Conservation (phyloP, 1,140 invertebrate species). For the Ostrea edulis region DNA sequence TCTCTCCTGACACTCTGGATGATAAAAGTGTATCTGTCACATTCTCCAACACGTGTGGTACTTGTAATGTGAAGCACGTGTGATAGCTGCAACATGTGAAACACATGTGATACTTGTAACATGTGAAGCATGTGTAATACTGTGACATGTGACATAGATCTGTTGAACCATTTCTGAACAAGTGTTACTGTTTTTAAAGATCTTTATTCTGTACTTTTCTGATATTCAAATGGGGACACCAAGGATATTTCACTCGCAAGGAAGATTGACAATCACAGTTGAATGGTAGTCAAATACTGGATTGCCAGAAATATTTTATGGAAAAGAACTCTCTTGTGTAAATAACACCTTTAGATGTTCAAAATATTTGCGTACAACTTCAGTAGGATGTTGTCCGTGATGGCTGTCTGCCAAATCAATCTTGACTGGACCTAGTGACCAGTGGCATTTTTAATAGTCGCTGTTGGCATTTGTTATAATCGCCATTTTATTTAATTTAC, state of each 20-base stretch:
- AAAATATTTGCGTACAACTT: background rate
- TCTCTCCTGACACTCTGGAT: background rate
- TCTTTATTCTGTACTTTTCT: background rate
- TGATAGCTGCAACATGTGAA: no score
- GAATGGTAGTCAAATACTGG: background rate
- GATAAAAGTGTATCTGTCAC: no score
- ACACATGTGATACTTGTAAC: no score
- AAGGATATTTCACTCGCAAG: background rate
- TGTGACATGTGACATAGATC: background rate
- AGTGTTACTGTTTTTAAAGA: background rate
- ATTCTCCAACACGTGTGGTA: no score
- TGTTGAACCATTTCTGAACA: background rate
- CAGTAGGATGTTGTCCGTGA: background rate
- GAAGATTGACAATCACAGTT: slow-evolving; percentile 19
- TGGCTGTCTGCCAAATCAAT: background rate
- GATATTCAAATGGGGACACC: background rate
- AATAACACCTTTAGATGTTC: background rate
- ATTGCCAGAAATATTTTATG: no score
- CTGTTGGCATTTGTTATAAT: background rate
- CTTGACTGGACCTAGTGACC: background rate
- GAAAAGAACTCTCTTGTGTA: background rate
- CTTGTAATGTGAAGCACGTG: no score
- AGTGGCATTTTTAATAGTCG: background rate
- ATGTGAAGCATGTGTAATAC: no score
- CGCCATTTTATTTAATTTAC: no score